Evolutionary conservation across 1,140 invertebrate genomes (phyloP).

Genomic region (Scaptomyza pallida): DNA sequence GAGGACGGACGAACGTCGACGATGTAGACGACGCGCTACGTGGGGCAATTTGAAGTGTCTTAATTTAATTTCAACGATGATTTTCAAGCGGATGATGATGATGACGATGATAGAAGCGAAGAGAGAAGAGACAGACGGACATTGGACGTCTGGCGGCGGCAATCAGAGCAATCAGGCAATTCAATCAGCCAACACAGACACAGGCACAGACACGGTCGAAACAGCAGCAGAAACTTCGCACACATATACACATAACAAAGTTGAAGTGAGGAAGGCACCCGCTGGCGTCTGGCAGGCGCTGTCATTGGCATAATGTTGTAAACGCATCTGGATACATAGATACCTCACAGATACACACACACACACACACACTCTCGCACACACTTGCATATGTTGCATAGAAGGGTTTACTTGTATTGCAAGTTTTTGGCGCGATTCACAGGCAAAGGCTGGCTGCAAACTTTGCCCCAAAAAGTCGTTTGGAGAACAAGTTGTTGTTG

Average conservation of each 20-base stretch:
- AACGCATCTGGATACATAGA: conserved; percentile 1
- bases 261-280: conserved; percentile 8
- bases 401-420: conserved; percentile 60
- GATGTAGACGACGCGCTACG: too few species aligned
- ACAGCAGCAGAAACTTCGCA: conserved; percentile 14
- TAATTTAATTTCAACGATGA: conserved; percentile 67
- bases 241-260: too few species aligned
- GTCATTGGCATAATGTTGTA: conserved; percentile 16
- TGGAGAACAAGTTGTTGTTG: conserved; percentile 63
- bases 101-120: neutral
- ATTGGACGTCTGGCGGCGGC: conserved; percentile 64
- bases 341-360: neutral
- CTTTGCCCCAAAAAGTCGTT: conserved; percentile 25
- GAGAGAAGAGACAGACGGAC: conserved; percentile 12
- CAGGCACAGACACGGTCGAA: conserved; percentile 6
- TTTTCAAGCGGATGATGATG: conserved; percentile 32
- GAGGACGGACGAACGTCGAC: too few species aligned
- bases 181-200: conserved; percentile 65
- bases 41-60: conserved; percentile 32
- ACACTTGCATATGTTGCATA: neutral
- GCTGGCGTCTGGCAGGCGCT: conserved; percentile 15
- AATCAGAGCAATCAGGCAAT: conserved; percentile 80
- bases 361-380: neutral
- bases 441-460: conserved; percentile 19
- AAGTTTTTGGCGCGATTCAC: conserved; percentile 22